These are phyloP conservation scores for Pithys albifrons DNA, from an alignment of 2,113 vertebrate species.

Conservation along the genomic window DNA sequence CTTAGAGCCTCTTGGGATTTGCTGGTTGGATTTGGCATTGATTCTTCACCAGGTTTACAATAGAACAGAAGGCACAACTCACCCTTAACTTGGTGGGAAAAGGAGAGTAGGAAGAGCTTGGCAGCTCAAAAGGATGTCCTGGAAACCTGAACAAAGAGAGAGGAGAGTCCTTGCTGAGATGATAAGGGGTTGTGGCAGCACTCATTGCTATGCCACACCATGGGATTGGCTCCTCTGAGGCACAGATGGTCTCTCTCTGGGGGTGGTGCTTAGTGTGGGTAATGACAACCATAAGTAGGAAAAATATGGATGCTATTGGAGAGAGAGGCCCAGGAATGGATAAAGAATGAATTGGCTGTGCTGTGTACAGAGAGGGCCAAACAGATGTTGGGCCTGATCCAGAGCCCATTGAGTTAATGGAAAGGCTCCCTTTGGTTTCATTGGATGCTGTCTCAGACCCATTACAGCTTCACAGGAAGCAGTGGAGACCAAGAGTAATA, in stretches of 20 bases:
- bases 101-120: neutral
- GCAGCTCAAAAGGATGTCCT: neutral
- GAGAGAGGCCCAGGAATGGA: conserved; percentile 33
- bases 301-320: conserved; percentile 42
- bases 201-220: accelerated
- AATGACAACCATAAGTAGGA: conserved; percentile 55
- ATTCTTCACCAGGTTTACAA: neutral
- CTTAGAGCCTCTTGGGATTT: neutral
- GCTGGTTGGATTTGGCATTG: neutral
- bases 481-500: conserved; percentile 53
- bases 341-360: conserved; percentile 48
- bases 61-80: neutral
- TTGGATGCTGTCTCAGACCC: conserved; percentile 28
- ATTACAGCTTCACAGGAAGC: conserved; percentile 48
- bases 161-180: neutral
- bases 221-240: neutral
- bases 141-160: neutral
- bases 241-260: neutral
- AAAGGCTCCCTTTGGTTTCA: conserved; percentile 60
- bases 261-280: neutral
- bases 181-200: neutral
- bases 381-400: conserved; percentile 56
- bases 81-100: neutral
- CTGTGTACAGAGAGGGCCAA: conserved; percentile 44
- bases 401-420: conserved; percentile 48